Base-by-base conservation (phyloP, 2,888 invertebrate species). In the Baronia brevicornis region DNA sequence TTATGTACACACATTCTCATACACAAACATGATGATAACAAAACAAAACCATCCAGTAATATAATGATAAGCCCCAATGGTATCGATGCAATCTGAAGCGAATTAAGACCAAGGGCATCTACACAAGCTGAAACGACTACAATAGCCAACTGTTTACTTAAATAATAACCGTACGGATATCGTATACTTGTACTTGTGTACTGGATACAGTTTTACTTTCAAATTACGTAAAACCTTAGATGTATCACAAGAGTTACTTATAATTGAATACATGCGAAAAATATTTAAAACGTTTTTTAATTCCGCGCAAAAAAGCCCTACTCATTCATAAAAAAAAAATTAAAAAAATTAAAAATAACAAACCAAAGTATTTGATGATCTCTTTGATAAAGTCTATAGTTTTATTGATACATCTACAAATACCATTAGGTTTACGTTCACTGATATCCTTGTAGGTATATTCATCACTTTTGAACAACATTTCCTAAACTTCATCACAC, bases 301-400 rank as follows among this genome's bases (percentile, higher is more conserved):
- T n/a, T n/a, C n/a, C n/a, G n/a, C n/a, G n/a, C n/a, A n/a, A n/a
- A n/a, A n/a, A n/a, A n/a, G n/a, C n/a, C n/a, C n/a, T n/a, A n/a
- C n/a, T n/a, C n/a, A n/a, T n/a, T n/a, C n/a, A n/a, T n/a, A n/a
- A n/a, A n/a, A n/a, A n/a, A n/a, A n/a, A n/a, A n/a, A 28, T 33
- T 14, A 28, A 23, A 13, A 31, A 6, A 15, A 10, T 15, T 9
- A 13, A 22, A 39, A 21, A 29, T 21, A n/a, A 25, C 75, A 52
- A 73, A 80, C 79, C 78, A 41, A 78, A 71, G 55, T 60, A 73
- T 8, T 67, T 51, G 24, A 62, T 32, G 30, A 67, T 38, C 36
- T 50, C 39, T 47, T 55, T 62, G 8, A 61, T 40, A 36, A 45
- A 60, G 28, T 48, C 49, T 37, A 64, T 38, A 29, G 59, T 33